phyloP scores from a whole-genome alignment of 2,888 invertebrate species.

The Dorcus hopei region DNA sequence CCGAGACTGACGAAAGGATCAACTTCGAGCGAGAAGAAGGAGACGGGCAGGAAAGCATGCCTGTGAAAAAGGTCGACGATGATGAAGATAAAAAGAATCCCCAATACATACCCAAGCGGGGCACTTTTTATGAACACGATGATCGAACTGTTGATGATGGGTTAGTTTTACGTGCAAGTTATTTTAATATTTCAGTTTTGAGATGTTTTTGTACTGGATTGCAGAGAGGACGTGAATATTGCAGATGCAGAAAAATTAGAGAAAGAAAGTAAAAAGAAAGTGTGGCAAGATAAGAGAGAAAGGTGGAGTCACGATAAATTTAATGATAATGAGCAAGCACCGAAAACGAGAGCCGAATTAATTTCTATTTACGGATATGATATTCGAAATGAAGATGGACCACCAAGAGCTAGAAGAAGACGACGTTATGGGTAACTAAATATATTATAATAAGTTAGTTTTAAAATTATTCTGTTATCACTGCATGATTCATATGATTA shows the following conservation, averaged over 20 bases:
- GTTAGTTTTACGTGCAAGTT: slow-evolving; percentile 44
- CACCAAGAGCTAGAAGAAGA: slow-evolving; percentile 81
- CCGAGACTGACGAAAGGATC: slow-evolving; percentile 49
- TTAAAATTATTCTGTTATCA: slow-evolving; percentile 1
- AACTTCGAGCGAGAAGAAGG: slow-evolving; percentile 66
- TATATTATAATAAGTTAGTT: slow-evolving; percentile 3
- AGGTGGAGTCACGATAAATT: slow-evolving; percentile 64
- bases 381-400: slow-evolving; percentile 88
- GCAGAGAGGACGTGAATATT: slow-evolving; percentile 10
- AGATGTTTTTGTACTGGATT: background rate
- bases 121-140: slow-evolving; percentile 96
- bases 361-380: slow-evolving; percentile 90
- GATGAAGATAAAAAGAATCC: slow-evolving; percentile 95
- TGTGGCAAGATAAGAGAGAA: slow-evolving; percentile 49
- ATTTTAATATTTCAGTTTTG: slow-evolving; percentile 2
- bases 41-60: slow-evolving; percentile 63
- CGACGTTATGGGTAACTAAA: slow-evolving; percentile 75
- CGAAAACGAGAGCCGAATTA: slow-evolving; percentile 82
- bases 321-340: slow-evolving; percentile 76
- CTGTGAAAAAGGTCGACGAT: slow-evolving; percentile 73
- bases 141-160: slow-evolving; percentile 75
- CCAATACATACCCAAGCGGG: slow-evolving; percentile 93
- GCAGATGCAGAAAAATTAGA: slow-evolving; percentile 38
- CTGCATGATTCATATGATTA: background rate
- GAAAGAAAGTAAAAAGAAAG: slow-evolving; percentile 46